phyloP scores from a whole-genome alignment of 2,797 vertebrate genomes.

The Sciurus vulgaris region DNA sequence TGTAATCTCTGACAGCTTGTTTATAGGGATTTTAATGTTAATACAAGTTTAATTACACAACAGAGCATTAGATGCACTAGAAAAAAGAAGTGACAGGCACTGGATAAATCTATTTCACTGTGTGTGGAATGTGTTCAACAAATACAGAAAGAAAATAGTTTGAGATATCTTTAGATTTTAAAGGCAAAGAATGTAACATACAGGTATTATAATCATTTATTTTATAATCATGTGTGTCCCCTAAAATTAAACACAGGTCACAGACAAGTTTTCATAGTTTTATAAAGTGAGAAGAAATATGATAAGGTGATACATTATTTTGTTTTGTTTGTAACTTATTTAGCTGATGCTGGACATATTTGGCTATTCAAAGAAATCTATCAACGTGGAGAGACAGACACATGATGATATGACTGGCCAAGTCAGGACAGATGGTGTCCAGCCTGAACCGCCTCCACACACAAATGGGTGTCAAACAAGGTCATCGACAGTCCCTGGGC shows the following conservation, averaged over 20 bases:
- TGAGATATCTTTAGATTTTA: background rate
- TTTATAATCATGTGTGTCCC: background rate
- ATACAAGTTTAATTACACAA: conserved; percentile 46
- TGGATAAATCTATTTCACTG: background rate
- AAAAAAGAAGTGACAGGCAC: background rate
- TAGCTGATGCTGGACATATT: background rate
- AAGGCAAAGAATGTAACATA: background rate
- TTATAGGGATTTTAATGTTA: conserved; percentile 57
- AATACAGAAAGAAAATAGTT: background rate
- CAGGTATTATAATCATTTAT: background rate
- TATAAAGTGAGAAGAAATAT: background rate
- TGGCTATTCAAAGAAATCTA: conserved; percentile 56
- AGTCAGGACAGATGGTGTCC: conserved; percentile 65
- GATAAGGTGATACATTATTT: background rate
- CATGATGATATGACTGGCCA: background rate
- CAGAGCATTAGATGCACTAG: background rate
- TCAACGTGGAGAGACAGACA: conserved; percentile 28
- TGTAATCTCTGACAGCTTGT: background rate
- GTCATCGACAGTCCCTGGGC: background rate
- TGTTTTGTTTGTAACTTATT: background rate
- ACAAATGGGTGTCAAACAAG: conserved; percentile 61
- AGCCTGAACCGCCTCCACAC: background rate
- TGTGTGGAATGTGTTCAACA: background rate
- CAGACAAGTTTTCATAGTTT: background rate
- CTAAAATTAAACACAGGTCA: background rate